A percentile compares a stretch with the other conserved stretches of the same genome.
Conservation (phyloP, 35 echinoderm and acorn worm genomes). For the Apostichopus parvimensis region DNA sequence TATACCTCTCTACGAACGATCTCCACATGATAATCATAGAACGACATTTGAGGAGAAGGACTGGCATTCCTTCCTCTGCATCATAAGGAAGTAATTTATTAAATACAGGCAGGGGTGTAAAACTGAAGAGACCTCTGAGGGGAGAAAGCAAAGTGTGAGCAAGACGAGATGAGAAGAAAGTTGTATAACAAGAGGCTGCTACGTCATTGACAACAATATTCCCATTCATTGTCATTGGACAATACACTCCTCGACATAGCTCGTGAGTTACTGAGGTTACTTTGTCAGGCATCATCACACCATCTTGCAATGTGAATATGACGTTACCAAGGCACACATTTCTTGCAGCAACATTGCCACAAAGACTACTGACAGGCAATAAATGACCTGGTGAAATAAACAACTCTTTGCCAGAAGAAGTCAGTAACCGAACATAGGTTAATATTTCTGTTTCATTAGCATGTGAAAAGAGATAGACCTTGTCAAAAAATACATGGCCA, state of each 20-base stretch:
- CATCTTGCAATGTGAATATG: no score
- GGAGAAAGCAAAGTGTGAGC: neutral
- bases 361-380: neutral
- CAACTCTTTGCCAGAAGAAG: neutral
- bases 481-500: neutral
- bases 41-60: no score
- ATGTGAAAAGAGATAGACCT: constrained; percentile 15
- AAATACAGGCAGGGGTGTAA: neutral
- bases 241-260: neutral
- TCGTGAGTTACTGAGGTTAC: no score
- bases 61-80: neutral
- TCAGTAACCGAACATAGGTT: neutral
- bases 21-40: no score
- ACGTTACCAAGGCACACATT: neutral
- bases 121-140: neutral
- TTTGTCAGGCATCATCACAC: neutral
- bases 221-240: constrained; percentile 27
- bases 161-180: neutral
- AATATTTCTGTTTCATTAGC: neutral
- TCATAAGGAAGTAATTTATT: neutral
- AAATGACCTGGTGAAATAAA: neutral
- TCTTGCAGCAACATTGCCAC: neutral
- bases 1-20: no score
- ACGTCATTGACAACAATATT: constrained; percentile 22
- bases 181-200: constrained; percentile 12